Evolutionary conservation across 2,888 invertebrate genomes (phyloP), one percentile per base, ranked within the genome.

Genomic region (Drosophila anceps): DNA sequence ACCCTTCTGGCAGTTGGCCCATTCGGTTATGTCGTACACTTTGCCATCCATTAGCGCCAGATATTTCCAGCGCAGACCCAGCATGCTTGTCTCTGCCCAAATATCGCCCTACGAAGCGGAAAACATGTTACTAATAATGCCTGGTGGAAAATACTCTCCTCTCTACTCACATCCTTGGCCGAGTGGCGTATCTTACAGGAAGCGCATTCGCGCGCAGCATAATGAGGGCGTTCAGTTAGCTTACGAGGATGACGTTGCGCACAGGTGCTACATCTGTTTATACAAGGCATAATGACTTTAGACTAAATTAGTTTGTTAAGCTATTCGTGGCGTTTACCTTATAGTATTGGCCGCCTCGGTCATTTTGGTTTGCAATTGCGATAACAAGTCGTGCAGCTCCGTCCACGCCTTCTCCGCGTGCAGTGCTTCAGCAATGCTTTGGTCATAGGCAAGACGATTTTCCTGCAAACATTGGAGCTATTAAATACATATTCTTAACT

Each of bases 41-140:
- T 96, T 96, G 64, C 98, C 98, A 93, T 98, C 98, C 98, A 98
- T 98, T 90, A 98, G 97, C 60, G 98, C 98, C 93, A 97, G 98
- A 94, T 98, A 98, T 94, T 97, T 96, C 96, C 98, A 98, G 54
- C 97, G 95, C 84, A 98, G 95, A 18, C 98, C 98, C 93, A 98
- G 94, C 94, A 97, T 95, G 88, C 95, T 95, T 46, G 97, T 97
- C 93, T 98, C 98, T 53, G 98, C 98, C 98, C 98, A 98, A 88
- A 98, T 98, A 92, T 98, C 98, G 69, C 98, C 98, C 96, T 97
- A 92, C 1, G 7, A 7, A 31, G 29, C 15, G 5, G n/a, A 66
- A 27, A 13, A 37, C 13, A 37, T 18, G 5, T 50, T 5, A 39
- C 13, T 46, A 9, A 5, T 9, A 4, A 20, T 8, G 4, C 0